phyloP scores from a whole-genome alignment of 2,888 invertebrate genomes.

The Antitype chi region DNA sequence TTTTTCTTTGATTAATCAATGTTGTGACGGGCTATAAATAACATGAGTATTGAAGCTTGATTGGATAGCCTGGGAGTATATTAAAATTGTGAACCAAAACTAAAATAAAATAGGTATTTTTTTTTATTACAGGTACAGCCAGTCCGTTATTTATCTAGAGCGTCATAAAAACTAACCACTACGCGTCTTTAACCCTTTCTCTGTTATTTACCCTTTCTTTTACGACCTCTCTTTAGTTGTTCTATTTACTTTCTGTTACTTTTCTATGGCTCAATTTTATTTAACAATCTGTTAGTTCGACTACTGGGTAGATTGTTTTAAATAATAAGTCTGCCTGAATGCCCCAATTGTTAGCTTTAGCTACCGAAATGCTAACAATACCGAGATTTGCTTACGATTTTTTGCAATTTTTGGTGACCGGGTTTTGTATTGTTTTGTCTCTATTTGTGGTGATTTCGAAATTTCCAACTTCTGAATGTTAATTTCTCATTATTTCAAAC shows the following conservation, averaged over 20 bases:
- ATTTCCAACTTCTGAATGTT: background rate
- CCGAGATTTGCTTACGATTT: constrained; percentile 1
- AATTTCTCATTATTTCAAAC: background rate
- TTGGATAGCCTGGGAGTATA: background rate
- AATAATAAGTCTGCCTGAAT: constrained; percentile 38
- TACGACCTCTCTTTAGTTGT: constrained; percentile 31
- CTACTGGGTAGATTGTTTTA: constrained; percentile 46
- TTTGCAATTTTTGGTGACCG: constrained; percentile 20
- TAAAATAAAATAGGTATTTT: background rate
- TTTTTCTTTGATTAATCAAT: background rate
- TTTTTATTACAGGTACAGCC: background rate
- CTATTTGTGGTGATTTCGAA: constrained; percentile 2
- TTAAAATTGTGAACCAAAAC: background rate
- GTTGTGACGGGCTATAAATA: background rate
- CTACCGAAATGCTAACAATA: constrained; percentile 46
- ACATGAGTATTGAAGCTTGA: background rate
- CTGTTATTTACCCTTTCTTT: constrained; percentile 39
- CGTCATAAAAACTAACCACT: constrained; percentile 32
- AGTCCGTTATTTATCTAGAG: background rate
- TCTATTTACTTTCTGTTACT: constrained; percentile 29
- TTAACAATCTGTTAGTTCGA: constrained; percentile 35
- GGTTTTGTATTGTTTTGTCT: constrained; percentile 8
- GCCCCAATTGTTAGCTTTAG: constrained; percentile 41
- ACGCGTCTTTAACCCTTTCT: constrained; percentile 6
- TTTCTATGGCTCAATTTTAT: constrained; percentile 56